phyloP scores from a whole-genome alignment of 2,113 vertebrate genomes.

The Thamnaconus septentrionalis region DNA sequence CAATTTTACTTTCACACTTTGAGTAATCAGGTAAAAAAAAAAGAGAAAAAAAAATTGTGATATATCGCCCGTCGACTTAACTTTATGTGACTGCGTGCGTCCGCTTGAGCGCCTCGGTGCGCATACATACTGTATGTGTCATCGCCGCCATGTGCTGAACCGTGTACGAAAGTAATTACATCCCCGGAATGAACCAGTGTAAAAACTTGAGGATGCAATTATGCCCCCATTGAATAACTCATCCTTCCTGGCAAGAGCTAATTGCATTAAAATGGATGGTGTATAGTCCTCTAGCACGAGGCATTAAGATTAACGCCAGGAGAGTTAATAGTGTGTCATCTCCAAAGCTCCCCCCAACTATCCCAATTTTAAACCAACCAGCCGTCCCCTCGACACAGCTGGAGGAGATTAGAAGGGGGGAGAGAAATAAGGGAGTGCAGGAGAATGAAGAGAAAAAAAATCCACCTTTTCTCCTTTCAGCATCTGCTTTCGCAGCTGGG shows the following conservation, averaged over 20 bases:
- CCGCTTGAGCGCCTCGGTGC: constrained; percentile 24
- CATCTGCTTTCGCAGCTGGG: constrained; percentile 79
- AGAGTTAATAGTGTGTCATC: constrained; percentile 78
- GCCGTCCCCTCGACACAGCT: constrained; percentile 12
- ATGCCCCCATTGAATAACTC: constrained; percentile 78
- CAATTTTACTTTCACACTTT: constrained; percentile 48
- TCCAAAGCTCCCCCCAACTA: constrained; percentile 21
- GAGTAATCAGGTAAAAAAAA: constrained; percentile 58
- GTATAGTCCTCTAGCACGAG: constrained; percentile 69
- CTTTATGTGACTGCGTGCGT: constrained; percentile 39
- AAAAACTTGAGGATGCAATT: constrained; percentile 78
- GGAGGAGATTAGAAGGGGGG: constrained; percentile 65
- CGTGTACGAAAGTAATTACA: constrained; percentile 78
- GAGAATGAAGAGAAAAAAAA: constrained; percentile 54
- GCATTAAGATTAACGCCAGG: constrained; percentile 75
- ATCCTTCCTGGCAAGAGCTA: constrained; percentile 76
- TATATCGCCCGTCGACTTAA: constrained; percentile 54
- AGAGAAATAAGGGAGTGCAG: constrained; percentile 44
- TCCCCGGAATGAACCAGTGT: constrained; percentile 68
- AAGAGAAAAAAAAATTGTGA: constrained; percentile 20
- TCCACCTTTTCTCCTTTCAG: constrained; percentile 58
- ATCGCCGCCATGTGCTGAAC: constrained; percentile 65
- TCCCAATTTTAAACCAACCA: not conserved
- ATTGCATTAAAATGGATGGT: constrained; percentile 80
- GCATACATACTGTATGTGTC: constrained; percentile 54